phyloP scores from a whole-genome alignment of 2,113 vertebrate genomes.

The Mobula birostris region DNA sequence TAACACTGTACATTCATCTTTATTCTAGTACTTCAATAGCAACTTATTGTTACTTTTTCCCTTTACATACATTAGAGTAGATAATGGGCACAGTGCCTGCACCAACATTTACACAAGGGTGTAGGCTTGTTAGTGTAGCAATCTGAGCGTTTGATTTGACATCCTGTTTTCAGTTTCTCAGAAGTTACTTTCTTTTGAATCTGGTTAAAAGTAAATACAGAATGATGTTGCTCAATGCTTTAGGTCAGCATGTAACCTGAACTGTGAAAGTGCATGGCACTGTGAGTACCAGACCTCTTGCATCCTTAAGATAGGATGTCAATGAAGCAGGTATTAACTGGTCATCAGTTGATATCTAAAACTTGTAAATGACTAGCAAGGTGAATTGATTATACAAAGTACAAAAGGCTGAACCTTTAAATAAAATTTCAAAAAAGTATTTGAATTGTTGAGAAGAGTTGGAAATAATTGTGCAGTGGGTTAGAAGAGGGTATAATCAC shows the following conservation, averaged over 20 bases:
- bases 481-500: neutral
- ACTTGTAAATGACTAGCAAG: neutral
- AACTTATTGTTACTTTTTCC: neutral
- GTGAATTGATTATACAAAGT: neutral
- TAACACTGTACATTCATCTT: neutral
- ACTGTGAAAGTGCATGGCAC: neutral
- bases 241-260: neutral
- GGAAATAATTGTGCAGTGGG: neutral
- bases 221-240: neutral
- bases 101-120: neutral
- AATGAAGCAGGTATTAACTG: neutral
- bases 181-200: neutral
- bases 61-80: neutral
- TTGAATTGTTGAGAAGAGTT: neutral
- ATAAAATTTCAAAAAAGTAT: neutral
- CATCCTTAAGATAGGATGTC: neutral
- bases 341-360: neutral
- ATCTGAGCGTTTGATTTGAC: neutral
- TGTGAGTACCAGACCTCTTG: neutral
- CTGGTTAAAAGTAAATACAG: neutral
- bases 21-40: neutral
- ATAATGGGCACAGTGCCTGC: neutral
- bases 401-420: neutral
- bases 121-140: neutral
- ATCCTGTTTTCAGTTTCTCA: constrained; percentile 7